Evolutionary conservation across 2,113 vertebrate species (phyloP).

Genomic region (Mustelus asterias): DNA sequence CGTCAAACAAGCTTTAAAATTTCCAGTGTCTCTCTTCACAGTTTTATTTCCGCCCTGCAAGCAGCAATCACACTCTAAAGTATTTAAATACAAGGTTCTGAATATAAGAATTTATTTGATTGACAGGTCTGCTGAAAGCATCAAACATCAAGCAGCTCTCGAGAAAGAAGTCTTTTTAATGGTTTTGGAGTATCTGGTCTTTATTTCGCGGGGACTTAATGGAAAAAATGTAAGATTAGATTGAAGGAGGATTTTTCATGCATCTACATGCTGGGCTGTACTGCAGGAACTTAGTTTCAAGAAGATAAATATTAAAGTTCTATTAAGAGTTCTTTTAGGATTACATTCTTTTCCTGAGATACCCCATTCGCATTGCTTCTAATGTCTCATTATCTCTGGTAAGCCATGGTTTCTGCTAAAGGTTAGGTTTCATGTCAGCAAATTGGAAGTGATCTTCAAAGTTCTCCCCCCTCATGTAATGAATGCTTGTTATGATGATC

Average conservation of each 20-base stretch:
- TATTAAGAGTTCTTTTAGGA: neutral
- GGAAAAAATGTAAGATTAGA: constrained; percentile 2
- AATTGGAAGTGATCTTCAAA: constrained; percentile 24
- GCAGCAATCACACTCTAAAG: neutral
- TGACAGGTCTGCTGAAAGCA: neutral
- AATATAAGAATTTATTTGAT: neutral
- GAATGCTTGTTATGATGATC: constrained; percentile 21
- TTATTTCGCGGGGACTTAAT: neutral
- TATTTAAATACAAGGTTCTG: constrained; percentile 13
- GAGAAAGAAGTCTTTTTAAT: neutral
- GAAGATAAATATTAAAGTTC: neutral
- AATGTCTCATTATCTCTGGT: neutral
- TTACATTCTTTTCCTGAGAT: neutral
- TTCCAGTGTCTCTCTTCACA: neutral
- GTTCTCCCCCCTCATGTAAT: neutral
- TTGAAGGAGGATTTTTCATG: neutral
- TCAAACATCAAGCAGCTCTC: neutral
- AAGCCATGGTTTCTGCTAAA: neutral
- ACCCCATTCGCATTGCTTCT: neutral
- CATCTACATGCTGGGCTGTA: neutral
- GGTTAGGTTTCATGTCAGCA: neutral
- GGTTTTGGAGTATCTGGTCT: neutral
- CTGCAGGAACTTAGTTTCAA: neutral
- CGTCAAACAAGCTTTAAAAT: neutral
- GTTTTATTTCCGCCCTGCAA: neutral